These are phyloP conservation scores for Teleopsis dalmanni DNA, from an alignment of 1,140 invertebrate species.

Conservation along the genomic window DNA sequence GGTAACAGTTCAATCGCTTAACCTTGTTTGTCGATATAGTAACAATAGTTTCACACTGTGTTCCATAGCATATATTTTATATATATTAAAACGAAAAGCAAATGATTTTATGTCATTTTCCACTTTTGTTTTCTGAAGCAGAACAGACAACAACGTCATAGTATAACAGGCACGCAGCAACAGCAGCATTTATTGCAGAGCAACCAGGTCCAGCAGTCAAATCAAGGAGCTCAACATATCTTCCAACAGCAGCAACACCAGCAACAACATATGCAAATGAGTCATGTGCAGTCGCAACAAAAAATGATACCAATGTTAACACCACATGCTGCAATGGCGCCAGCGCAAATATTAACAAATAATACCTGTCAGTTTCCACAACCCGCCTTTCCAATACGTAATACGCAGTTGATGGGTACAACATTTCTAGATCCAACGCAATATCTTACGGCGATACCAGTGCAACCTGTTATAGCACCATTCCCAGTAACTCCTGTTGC, in stretches of 20 bases:
- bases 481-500: constrained; percentile 40
- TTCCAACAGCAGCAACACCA: constrained; percentile 16
- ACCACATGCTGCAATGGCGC: constrained; percentile 12
- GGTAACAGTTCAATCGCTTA: too few species aligned
- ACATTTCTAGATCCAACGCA: constrained; percentile 53
- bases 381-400: constrained; percentile 26
- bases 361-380: constrained; percentile 29
- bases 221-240: background rate
- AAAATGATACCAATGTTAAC: constrained; percentile 30
- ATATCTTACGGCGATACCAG: constrained; percentile 55
- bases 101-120: too few species aligned
- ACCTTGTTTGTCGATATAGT: too few species aligned
- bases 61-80: too few species aligned
- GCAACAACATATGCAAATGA: constrained; percentile 8
- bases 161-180: constrained; percentile 16
- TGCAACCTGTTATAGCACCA: constrained; percentile 50
- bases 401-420: constrained; percentile 34
- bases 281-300: constrained; percentile 9
- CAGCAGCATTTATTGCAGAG: constrained; percentile 20
- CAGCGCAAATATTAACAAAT: constrained; percentile 22
- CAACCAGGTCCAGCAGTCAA: constrained; percentile 10
- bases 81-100: too few species aligned
- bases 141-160: constrained; percentile 23
- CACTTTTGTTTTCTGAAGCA: constrained; percentile 18
- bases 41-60: too few species aligned